Percentiles rank a stretch among this genome's conserved stretches.
Conservation (phyloP, 2,888 invertebrate genomes). For the Ceraclea dissimilis region DNA sequence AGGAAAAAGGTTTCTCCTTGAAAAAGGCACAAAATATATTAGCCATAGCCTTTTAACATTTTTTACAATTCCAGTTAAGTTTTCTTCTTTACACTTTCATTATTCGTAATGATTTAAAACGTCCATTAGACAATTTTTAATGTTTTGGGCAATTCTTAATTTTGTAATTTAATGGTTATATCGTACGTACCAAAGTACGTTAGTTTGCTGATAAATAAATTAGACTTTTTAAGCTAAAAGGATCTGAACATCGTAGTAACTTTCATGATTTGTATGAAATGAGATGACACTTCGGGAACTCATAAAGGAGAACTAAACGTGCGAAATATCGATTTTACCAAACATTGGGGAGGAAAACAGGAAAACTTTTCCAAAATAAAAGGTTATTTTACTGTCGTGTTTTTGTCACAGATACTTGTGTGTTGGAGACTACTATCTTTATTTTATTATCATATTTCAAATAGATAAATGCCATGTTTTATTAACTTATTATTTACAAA, state of each 20-base stretch:
- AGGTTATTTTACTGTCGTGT: background rate
- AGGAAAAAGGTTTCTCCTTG: background rate
- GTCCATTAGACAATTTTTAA: background rate
- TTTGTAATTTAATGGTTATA: background rate
- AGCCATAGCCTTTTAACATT: background rate
- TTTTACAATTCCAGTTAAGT: background rate
- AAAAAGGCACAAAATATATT: background rate
- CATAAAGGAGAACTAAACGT: background rate
- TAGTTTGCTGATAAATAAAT: too few species aligned
- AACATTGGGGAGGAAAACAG: background rate
- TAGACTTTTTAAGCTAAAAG: constrained; percentile 21
- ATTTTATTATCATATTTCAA: background rate
- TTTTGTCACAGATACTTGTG: background rate
- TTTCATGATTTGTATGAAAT: constrained; percentile 20
- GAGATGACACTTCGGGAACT: constrained; percentile 13
- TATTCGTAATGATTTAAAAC: background rate
- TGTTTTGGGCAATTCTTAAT: background rate
- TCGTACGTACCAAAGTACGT: too few species aligned
- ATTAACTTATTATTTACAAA: background rate
- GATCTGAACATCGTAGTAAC: constrained; percentile 16
- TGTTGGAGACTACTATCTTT: background rate
- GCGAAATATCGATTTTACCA: too few species aligned
- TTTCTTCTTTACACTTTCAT: background rate
- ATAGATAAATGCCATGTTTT: background rate
- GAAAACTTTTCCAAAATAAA: background rate